Percentiles rank a stretch among this genome's conserved stretches.
These are phyloP conservation scores for Antechinus flavipes DNA, from an alignment of 2,113 vertebrate genomes.

Conservation along the genomic window DNA sequence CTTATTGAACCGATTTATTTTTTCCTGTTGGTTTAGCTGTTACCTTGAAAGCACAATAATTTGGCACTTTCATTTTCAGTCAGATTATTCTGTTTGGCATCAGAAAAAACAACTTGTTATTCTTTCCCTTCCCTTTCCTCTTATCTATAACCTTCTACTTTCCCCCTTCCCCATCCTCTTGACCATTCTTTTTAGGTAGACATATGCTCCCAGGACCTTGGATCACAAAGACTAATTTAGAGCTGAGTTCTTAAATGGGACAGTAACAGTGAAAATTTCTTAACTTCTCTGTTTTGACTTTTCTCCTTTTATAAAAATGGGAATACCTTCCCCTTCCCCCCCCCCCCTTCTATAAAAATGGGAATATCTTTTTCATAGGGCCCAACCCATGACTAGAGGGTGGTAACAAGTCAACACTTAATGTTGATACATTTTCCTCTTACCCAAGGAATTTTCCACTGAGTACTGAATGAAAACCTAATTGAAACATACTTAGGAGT, in stretches of 20 bases:
- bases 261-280: not conserved
- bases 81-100: constrained; percentile 15
- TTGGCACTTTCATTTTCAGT: constrained; percentile 18
- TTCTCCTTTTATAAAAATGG: not conserved
- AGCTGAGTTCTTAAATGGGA: not conserved
- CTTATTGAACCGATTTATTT: not conserved
- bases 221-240: constrained; percentile 8
- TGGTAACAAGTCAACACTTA: not conserved
- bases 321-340: too few species aligned
- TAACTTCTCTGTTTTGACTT: not conserved
- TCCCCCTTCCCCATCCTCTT: not conserved
- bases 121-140: not conserved
- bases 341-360: not conserved
- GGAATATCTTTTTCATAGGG: constrained; percentile 27
- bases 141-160: not conserved
- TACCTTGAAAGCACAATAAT: not conserved
- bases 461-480: not conserved
- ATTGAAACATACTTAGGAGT: not conserved
- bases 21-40: not conserved
- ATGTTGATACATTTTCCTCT: not conserved
- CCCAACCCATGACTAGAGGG: not conserved
- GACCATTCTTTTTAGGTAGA: not conserved
- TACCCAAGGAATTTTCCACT: not conserved
- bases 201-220: not conserved
- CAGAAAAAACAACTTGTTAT: constrained; percentile 9